These are phyloP conservation scores for Silurus lanzhouensis DNA, from an alignment of 2,797 vertebrate genomes.

Conservation along the genomic window DNA sequence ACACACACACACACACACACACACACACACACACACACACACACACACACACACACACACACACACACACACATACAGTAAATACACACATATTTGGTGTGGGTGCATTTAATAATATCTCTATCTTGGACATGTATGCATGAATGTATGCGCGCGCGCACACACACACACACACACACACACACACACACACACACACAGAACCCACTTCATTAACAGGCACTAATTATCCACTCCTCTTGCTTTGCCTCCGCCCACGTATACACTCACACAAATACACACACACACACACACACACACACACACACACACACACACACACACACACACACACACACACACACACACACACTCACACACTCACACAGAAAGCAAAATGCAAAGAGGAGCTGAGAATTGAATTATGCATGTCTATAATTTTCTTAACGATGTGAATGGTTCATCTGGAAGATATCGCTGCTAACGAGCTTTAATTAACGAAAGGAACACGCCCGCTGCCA, in stretches of 20 bases:
- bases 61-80: neutral
- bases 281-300: neutral
- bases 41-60: slow-evolving; percentile 8
- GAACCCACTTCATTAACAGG: slow-evolving; percentile 48
- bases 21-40: neutral
- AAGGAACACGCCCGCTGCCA: slow-evolving; percentile 49
- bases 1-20: slow-evolving; percentile 12
- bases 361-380: slow-evolving; percentile 19
- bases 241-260: slow-evolving; percentile 49
- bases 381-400: slow-evolving; percentile 45
- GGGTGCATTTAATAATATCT: slow-evolving; percentile 4
- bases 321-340: slow-evolving; percentile 23
- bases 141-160: neutral
- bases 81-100: neutral
- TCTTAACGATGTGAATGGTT: slow-evolving; percentile 55
- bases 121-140: neutral
- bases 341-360: slow-evolving; percentile 33
- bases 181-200: slow-evolving; percentile 14
- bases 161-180: slow-evolving; percentile 2
- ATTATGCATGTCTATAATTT: slow-evolving; percentile 56
- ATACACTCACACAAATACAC: slow-evolving; percentile 14
- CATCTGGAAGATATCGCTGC: slow-evolving; percentile 50
- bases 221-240: slow-evolving; percentile 52
- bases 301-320: slow-evolving; percentile 24
- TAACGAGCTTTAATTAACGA: slow-evolving; percentile 58